These are phyloP conservation scores for Xestia sexstrigata DNA, from an alignment of 2,888 invertebrate species.

Conservation along the genomic window DNA sequence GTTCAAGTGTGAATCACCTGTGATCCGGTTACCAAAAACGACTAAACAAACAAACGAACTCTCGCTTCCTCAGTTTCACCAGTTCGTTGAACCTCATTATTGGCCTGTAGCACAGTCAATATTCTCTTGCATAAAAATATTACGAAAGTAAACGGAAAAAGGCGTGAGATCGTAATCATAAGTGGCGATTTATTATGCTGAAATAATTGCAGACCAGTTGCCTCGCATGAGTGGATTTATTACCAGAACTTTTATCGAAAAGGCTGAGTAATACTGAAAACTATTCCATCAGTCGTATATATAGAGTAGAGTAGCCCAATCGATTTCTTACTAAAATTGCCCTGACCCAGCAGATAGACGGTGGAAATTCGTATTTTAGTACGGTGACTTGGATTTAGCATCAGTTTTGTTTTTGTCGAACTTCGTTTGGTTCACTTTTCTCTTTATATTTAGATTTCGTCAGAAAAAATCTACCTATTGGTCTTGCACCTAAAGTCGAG, in stretches of 20 bases:
- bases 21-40: slow-evolving; percentile 36
- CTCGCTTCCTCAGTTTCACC: slow-evolving; percentile 20
- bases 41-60: slow-evolving; percentile 24
- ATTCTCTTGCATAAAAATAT: slow-evolving; percentile 32
- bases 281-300: not conserved
- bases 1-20: slow-evolving; percentile 12
- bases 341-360: not conserved
- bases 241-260: slow-evolving; percentile 16
- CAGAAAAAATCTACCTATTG: too few species aligned
- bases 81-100: slow-evolving; percentile 46
- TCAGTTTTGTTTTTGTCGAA: slow-evolving; percentile 9
- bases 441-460: not conserved
- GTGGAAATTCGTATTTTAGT: slow-evolving; percentile 9
- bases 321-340: slow-evolving; percentile 10
- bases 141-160: slow-evolving; percentile 25
- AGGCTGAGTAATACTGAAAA: not conserved
- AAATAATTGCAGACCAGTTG: slow-evolving; percentile 19
- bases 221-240: slow-evolving; percentile 23
- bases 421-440: not conserved
- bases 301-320: not conserved
- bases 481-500: too few species aligned
- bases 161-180: slow-evolving; percentile 30
- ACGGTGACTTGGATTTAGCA: not conserved
- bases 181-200: slow-evolving; percentile 30
- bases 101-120: slow-evolving; percentile 17